Conservation (phyloP, 2,888 invertebrate genomes). For the Orthosia incerta region DNA sequence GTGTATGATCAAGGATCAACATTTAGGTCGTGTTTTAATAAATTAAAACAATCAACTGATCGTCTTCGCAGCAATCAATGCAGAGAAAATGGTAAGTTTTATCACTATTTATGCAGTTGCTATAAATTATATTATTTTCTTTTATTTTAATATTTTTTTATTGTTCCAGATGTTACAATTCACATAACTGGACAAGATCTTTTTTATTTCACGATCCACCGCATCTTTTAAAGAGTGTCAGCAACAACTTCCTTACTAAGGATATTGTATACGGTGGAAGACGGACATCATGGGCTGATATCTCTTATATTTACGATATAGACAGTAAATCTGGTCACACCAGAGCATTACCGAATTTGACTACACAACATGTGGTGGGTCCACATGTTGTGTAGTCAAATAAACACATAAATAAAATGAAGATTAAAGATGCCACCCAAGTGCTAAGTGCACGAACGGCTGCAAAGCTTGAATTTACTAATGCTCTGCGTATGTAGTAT, state of each 20-base stretch:
- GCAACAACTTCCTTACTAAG: conserved; percentile 2
- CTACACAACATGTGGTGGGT: too few relatives aligned
- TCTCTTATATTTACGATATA: not conserved
- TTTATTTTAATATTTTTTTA: not conserved
- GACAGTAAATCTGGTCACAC: too few relatives aligned
- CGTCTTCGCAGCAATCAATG: conserved; percentile 1
- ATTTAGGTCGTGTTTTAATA: not conserved
- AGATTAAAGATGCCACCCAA: not conserved
- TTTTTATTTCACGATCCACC: not conserved
- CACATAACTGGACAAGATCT: not conserved
- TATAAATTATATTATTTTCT: too few relatives aligned
- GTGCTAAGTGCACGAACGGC: conserved; percentile 4
- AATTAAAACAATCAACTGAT: not conserved
- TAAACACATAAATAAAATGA: conserved; percentile 3
- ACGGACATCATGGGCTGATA: not conserved
- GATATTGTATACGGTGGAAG: not conserved
- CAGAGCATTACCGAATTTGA: too few relatives aligned
- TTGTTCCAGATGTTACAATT: not conserved
- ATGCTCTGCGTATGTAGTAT: conserved; percentile 6
- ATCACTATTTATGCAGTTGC: not conserved
- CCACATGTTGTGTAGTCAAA: too few relatives aligned
- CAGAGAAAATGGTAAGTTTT: too few relatives aligned
- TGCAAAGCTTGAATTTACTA: not conserved
- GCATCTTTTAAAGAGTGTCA: not conserved
- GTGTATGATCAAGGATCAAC: conserved; percentile 2